Evolutionary conservation across 2,797 vertebrate genomes (phyloP), one percentile per base, ranked within the genome.

Genomic region (Hypotaenidia okinawae): DNA sequence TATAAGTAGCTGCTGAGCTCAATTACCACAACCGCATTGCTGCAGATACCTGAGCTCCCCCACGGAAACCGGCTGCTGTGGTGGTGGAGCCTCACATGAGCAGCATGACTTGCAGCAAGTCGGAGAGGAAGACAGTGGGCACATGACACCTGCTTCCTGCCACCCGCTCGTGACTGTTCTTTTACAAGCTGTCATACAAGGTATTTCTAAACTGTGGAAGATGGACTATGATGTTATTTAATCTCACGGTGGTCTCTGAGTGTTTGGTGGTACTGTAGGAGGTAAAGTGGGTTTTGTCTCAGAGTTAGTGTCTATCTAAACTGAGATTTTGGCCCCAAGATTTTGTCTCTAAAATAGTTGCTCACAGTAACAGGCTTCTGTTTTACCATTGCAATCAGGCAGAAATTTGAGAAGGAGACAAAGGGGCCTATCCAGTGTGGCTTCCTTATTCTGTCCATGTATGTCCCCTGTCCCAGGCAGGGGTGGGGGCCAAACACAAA

Each of bases 81-180:
- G 8, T 25, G 7, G 32, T 21, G 43, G 28, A 57, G 17, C 25
- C 32, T 70, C 32, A 17, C 23, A 4, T 11, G 55, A 58, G 1
- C 19, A 35, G 8, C n/a, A n/a, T 4, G 27, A 70, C 59, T 5
- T 51, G 62, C 9, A 37, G 5, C 35, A 5, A 58, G 7, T 12
- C 18, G 18, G 45, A 86, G 49, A 17, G 32, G 35, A 58, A 62
- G 37, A 39, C 49, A 61, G 7, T 8, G 43, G 7, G 3, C 5
- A 21, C 25, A 6, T 0, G 0, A 5, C n/a, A 63, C 23, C 32
- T 72, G 27, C 52, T 86, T 58, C 28, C 23, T 16, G 49, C 32
- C 33, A 4, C 33, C 51, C 45, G 72, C 27, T 43, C 58, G 33
- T 10, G 19, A 43, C 41, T 32, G 19, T 54, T 51, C 13, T 45